A percentile compares a stretch with the other conserved stretches of the same genome.
Conservation (phyloP, 2,797 vertebrate species). For the Gambelia wislizenii region DNA sequence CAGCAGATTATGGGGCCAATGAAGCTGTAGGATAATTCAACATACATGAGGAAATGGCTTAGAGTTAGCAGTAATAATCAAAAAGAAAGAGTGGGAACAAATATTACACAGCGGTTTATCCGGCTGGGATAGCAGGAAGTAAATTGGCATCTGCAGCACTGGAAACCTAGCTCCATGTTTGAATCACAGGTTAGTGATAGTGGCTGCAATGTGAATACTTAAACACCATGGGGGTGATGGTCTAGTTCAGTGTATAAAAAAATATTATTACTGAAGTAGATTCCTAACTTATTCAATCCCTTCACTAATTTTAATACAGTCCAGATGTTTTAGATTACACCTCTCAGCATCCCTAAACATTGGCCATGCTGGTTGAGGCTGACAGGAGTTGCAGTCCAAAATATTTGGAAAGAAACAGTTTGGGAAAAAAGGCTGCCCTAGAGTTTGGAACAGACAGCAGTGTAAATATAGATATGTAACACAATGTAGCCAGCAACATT, state of each 20-base stretch:
- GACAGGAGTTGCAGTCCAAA: neutral
- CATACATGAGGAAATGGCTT: neutral
- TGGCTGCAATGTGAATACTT: neutral
- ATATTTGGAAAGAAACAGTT: neutral
- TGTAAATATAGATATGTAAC: neutral
- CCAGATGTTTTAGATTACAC: neutral
- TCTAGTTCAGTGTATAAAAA: neutral
- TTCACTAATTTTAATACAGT: neutral
- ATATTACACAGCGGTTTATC: neutral
- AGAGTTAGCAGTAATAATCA: slow-evolving; percentile 4
- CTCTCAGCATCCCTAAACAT: neutral
- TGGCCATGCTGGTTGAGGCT: neutral
- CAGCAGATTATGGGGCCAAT: neutral
- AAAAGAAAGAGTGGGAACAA: slow-evolving; percentile 3
- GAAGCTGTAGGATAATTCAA: slow-evolving; percentile 10
- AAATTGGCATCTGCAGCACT: neutral
- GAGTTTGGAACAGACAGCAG: neutral
- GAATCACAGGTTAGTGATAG: neutral
- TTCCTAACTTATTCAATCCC: neutral
- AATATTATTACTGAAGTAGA: neutral
- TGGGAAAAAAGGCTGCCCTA: neutral
- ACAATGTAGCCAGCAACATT: neutral
- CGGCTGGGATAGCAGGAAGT: neutral
- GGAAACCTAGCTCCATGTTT: neutral
- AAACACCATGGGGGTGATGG: neutral